phyloP scores from a whole-genome alignment of 2,797 vertebrate species.

The Otolemur crassicaudatus region DNA sequence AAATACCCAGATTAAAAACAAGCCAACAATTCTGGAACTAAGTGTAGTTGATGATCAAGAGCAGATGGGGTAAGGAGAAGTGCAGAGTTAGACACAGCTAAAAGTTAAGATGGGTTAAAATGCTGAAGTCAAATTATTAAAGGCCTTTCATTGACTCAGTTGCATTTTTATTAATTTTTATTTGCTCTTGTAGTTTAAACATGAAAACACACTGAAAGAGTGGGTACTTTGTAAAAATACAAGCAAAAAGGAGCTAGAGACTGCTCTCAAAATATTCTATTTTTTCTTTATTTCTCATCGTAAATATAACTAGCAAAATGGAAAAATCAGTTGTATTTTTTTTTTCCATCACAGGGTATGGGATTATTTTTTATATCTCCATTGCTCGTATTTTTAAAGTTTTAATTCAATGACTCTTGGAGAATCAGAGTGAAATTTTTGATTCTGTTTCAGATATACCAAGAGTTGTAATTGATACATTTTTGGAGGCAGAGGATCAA shows the following conservation, averaged over 20 bases:
- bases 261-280: not conserved
- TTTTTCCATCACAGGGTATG: not conserved
- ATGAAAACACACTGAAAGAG: too few species aligned
- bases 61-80: not conserved
- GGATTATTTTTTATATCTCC: not conserved
- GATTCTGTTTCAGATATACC: not conserved
- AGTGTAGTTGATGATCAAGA: not conserved
- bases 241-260: not conserved
- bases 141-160: not conserved
- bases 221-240: too few species aligned
- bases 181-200: too few species aligned
- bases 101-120: not conserved
- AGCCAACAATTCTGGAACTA: not conserved
- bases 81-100: not conserved
- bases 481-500: not conserved
- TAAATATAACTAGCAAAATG: constrained; percentile 14
- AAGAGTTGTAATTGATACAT: not conserved
- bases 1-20: not conserved
- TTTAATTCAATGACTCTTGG: not conserved
- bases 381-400: not conserved
- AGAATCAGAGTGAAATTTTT: not conserved
- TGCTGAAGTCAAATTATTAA: not conserved
- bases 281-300: not conserved
- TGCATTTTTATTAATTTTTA: too few species aligned
- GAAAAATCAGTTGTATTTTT: not conserved